phyloP scores from a whole-genome alignment of 2,888 invertebrate genomes.

The Ferrisia virgata region DNA sequence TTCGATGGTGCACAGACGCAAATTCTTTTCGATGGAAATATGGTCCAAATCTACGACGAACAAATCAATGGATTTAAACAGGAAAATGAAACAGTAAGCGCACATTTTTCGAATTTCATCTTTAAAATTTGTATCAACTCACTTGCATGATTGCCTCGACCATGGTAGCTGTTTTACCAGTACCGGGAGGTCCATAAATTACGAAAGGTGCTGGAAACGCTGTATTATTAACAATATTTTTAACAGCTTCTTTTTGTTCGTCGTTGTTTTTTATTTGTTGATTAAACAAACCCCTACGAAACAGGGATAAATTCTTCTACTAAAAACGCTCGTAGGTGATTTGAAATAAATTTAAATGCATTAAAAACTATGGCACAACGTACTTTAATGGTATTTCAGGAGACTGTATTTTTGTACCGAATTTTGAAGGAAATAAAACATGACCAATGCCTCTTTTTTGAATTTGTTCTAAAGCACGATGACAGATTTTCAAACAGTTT shows the following conservation, averaged over 20 bases:
- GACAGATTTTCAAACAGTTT: conserved; percentile 51
- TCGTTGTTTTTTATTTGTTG: conserved; percentile 57
- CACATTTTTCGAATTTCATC: too few relatives aligned
- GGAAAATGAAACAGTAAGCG: too few relatives aligned
- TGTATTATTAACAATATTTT: conserved; percentile 63
- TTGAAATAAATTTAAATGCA: background rate
- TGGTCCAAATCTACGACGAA: background rate
- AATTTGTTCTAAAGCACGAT: conserved; percentile 51
- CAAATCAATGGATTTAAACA: background rate
- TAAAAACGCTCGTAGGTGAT: background rate
- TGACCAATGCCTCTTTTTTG: background rate
- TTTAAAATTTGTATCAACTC: conserved; percentile 32
- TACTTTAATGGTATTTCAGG: background rate
- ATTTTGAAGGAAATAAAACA: background rate
- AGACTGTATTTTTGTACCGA: background rate
- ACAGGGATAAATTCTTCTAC: background rate
- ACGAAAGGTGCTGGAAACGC: conserved; percentile 70
- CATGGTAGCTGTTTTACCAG: conserved; percentile 71
- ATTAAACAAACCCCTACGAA: conserved; percentile 46
- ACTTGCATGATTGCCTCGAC: conserved; percentile 69
- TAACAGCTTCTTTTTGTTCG: conserved; percentile 65
- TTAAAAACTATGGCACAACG: background rate
- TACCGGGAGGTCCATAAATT: conserved; percentile 84
- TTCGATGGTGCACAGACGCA: conserved; percentile 70
- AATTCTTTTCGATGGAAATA: background rate